Conservation (phyloP, 2,797 vertebrate genomes). For the Helicolenus hilgendorfi region DNA sequence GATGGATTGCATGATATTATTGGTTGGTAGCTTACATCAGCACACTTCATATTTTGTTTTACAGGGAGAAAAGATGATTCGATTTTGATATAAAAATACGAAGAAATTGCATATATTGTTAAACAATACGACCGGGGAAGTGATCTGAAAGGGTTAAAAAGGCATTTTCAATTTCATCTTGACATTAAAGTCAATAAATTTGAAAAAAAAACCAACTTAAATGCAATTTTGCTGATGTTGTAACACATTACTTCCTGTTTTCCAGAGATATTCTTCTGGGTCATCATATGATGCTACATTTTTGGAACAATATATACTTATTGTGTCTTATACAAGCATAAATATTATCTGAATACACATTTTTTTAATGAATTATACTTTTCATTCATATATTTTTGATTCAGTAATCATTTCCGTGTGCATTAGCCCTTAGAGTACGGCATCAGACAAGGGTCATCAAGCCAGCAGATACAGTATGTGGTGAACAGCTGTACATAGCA, state of each 20-base stretch:
- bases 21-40: too few species aligned
- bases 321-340: not conserved
- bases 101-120: too few species aligned
- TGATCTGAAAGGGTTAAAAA: too few species aligned
- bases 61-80: too few species aligned
- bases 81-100: too few species aligned
- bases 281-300: not conserved
- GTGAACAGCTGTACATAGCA: not conserved
- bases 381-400: not conserved
- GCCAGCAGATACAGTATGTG: not conserved
- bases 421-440: not conserved
- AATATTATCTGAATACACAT: not conserved
- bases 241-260: not conserved
- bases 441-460: constrained; percentile 37
- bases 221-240: not conserved
- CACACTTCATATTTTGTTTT: too few species aligned
- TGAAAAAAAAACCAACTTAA: too few species aligned
- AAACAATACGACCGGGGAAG: too few species aligned
- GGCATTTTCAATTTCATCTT: too few species aligned
- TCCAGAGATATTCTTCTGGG: not conserved
- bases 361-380: not conserved
- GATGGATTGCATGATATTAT: too few species aligned
- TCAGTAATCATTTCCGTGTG: not conserved
- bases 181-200: too few species aligned
- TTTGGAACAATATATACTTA: not conserved